Base-by-base conservation (phyloP, 2,797 vertebrate species). In the Hypotaenidia okinawae region DNA sequence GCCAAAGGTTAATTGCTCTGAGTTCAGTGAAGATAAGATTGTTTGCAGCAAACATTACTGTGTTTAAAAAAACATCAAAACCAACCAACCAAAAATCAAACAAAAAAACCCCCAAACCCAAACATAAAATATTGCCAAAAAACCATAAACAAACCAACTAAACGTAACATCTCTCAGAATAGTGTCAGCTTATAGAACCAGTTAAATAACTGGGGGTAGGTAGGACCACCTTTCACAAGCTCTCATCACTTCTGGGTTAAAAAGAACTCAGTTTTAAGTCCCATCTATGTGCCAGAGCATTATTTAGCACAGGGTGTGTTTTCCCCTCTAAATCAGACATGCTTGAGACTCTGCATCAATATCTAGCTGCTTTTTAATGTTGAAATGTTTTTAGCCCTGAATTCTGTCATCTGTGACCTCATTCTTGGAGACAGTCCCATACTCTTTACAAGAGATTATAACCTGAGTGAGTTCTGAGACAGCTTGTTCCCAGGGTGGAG, bases 401-500 rank as follows among this genome's bases (percentile, higher is more conserved):
- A 81, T 85, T 91, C 39, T 87, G 61, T 93, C 37, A 92, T 77
- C 61, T 91, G 64, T 97, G 78, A 96, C 41, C 54, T 95, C 89
- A 91, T 77, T 90, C 92, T 77, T 93, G 90, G 92, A 94, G 61
- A 45, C 32, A 45, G 7, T 90, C 80, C 94, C 70, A 7, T 91
- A 45, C 12, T 59, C 67, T 73, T 68, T 33, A 76, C 92, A 25
- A 41, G 67, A 74, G 72, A 70, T 77, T 87, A 70, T 39, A 70
- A 84, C 87, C 70, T 74, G 43, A 45, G 72, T 41, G 70, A 49
- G 22, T 86, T 93, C 37, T 73, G 93, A 96, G 62, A 43, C 24
- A 28, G 33, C 66, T 57, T 90, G 47, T 57, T 93, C 63, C 55
- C 63, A 92, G 74, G 84, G 89, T 92, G 75, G 92, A 92, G 72